Evolutionary conservation across 2,888 invertebrate species (phyloP).

Genomic region (Coelogynopora nodosa): DNA sequence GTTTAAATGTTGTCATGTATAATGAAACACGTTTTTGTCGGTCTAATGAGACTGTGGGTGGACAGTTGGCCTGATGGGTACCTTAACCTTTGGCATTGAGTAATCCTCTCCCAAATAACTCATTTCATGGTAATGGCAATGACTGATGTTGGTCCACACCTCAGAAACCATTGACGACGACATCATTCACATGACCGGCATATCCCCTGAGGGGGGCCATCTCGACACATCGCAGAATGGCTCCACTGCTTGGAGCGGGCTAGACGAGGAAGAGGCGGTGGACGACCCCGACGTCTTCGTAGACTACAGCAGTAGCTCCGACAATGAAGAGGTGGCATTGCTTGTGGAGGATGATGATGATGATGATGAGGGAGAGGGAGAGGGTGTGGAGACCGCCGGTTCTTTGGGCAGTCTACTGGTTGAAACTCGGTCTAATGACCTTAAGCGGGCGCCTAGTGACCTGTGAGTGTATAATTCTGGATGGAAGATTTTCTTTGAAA

Average conservation of each 20-base stretch:
- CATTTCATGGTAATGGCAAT: no score
- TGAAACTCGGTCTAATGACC: not conserved
- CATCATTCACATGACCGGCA: not conserved
- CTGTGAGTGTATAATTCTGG: not conserved
- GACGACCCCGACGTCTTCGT: not conserved
- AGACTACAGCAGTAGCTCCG: not conserved
- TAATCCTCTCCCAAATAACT: no score
- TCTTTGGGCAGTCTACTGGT: not conserved
- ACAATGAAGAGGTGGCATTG: not conserved
- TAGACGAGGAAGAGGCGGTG: not conserved
- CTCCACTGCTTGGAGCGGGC: not conserved
- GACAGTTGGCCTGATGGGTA: no score
- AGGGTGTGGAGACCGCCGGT: not conserved
- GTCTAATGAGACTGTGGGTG: no score
- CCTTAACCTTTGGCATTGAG: no score
- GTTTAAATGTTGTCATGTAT: no score
- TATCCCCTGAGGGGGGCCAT: no score
- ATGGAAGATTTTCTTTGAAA: no score
- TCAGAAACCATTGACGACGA: conserved; percentile 1
- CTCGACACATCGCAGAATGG: not conserved
- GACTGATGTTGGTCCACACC: no score
- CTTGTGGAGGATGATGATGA: no score
- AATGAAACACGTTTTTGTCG: no score
- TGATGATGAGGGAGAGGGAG: not conserved
- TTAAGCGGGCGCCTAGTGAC: not conserved